phyloP scores from a whole-genome alignment of 35 echinoderm and acorn worm species.

The Chiridota heheva region DNA sequence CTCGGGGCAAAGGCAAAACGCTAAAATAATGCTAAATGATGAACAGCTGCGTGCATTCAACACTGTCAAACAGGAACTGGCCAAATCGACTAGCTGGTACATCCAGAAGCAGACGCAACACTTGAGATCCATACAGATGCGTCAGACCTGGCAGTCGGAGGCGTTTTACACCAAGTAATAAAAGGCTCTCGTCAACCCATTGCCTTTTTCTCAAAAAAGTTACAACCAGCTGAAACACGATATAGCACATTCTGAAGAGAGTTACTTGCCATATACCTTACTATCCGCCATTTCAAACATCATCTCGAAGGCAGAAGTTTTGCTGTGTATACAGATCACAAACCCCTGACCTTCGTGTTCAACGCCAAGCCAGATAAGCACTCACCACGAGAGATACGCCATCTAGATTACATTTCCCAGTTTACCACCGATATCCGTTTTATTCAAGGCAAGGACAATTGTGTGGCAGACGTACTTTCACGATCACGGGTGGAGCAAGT shows the following conservation, averaged over 20 bases:
- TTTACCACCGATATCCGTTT: slow-evolving; percentile 55
- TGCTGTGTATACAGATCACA: slow-evolving; percentile 32
- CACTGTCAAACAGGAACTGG: slow-evolving; percentile 8
- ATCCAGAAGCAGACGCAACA: slow-evolving; percentile 13
- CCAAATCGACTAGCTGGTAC: slow-evolving; percentile 26
- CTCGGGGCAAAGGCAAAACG: slow-evolving; percentile 4
- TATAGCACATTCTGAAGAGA: slow-evolving; percentile 51
- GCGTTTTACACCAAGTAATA: slow-evolving; percentile 38
- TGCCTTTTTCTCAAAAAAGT: slow-evolving; percentile 25
- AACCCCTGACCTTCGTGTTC: slow-evolving; percentile 28
- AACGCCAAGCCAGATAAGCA: slow-evolving; percentile 14
- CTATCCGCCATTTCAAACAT: slow-evolving; percentile 39
- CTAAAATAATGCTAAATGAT: neutral
- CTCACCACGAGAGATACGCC: slow-evolving; percentile 41
- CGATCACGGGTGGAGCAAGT: slow-evolving; percentile 18
- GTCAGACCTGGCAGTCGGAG: slow-evolving; percentile 47
- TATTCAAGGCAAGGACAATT: slow-evolving; percentile 39
- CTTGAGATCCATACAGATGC: slow-evolving; percentile 28
- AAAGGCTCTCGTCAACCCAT: slow-evolving; percentile 33
- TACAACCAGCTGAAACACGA: slow-evolving; percentile 11
- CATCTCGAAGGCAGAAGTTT: slow-evolving; percentile 32
- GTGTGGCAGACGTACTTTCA: slow-evolving; percentile 40
- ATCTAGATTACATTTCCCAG: slow-evolving; percentile 55
- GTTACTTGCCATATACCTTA: slow-evolving; percentile 37
- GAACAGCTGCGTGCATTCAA: neutral